These are phyloP conservation scores for Melitaea athalia DNA, from an alignment of 2,888 invertebrate genomes.

Conservation along the genomic window DNA sequence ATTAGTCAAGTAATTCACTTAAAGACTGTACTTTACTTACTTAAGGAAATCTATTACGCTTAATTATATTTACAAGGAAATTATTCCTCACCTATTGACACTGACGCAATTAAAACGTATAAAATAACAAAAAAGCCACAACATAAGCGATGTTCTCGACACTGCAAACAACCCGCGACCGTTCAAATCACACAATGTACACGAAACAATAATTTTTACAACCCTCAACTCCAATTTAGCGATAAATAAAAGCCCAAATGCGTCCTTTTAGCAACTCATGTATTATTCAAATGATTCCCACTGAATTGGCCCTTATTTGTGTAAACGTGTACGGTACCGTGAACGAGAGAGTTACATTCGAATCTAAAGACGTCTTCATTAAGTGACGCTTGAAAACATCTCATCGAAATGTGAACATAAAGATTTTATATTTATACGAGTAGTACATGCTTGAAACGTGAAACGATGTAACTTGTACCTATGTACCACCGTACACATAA, in stretches of 20 bases:
- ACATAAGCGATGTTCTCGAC: background rate
- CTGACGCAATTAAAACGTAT: background rate
- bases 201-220: constrained; percentile 42
- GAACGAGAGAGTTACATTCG: constrained; percentile 25
- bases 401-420: background rate
- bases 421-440: background rate
- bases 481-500: no score
- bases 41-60: no score
- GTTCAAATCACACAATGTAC: constrained; percentile 23
- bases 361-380: constrained; percentile 14
- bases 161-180: background rate
- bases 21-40: no score
- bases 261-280: constrained; percentile 57
- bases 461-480: background rate
- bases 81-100: no score
- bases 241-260: constrained; percentile 50
- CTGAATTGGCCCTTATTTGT: constrained; percentile 55
- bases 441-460: background rate
- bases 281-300: constrained; percentile 64
- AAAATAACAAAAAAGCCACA: background rate
- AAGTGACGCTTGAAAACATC: background rate
- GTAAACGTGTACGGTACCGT: constrained; percentile 34
- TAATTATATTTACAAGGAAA: no score
- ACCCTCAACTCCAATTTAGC: constrained; percentile 52
- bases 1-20: no score